Evolutionary conservation across 2,113 vertebrate genomes (phyloP).

Genomic region (Microtus ochrogaster): DNA sequence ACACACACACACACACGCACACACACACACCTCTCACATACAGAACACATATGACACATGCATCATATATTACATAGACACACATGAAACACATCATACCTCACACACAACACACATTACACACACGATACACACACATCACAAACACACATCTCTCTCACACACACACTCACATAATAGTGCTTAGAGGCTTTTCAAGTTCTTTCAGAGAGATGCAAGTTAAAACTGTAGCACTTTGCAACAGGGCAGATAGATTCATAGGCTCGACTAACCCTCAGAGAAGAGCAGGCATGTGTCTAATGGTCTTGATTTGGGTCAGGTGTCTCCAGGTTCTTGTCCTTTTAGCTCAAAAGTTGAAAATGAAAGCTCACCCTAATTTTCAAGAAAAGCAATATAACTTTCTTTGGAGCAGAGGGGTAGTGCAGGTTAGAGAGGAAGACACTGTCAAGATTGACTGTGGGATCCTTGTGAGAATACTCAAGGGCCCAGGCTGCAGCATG

Average conservation of each 20-base stretch:
- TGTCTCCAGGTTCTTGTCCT: background rate
- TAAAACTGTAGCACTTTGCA: background rate
- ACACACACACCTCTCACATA: background rate
- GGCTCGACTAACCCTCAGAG: background rate
- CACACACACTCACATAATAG: background rate
- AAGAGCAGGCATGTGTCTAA: background rate
- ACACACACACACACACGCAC: background rate
- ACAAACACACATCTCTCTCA: background rate
- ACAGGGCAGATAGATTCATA: background rate
- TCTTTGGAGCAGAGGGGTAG: background rate
- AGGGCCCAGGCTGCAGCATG: too few relatives aligned
- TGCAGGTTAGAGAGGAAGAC: background rate
- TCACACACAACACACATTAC: too few relatives aligned
- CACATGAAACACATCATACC: background rate
- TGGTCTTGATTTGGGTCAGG: too few relatives aligned
- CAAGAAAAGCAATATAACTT: background rate
- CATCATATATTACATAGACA: background rate
- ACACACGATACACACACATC: background rate
- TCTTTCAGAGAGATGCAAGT: constrained; percentile 25
- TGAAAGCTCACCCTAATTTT: background rate
- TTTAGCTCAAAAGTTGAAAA: background rate
- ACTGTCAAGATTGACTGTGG: background rate
- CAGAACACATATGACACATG: background rate
- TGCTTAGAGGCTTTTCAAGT: background rate
- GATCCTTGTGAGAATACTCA: background rate